Conservation (phyloP, 2,113 vertebrate species). For the Dermatemys mawii region DNA sequence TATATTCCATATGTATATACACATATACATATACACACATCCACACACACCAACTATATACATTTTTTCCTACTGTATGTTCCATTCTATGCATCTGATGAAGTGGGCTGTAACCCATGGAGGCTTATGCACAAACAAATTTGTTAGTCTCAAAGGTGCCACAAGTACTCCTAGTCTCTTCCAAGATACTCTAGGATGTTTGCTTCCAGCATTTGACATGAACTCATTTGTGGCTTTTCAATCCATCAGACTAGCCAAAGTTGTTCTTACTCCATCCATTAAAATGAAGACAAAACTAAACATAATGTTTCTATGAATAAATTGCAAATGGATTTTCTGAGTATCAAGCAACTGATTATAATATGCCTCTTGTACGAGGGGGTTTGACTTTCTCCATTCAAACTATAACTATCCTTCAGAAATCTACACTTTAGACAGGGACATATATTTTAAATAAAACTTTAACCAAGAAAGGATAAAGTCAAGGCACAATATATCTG, state of each 20-base stretch:
- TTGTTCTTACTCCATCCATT: not conserved
- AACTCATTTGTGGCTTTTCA: not conserved
- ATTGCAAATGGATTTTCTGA: not conserved
- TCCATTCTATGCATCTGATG: too few relatives aligned
- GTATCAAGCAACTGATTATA: not conserved
- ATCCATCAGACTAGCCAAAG: not conserved
- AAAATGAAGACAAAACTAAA: not conserved
- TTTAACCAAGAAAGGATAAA: not conserved
- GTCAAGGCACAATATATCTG: not conserved
- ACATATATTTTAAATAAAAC: not conserved
- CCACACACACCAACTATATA: too few relatives aligned
- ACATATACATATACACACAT: too few relatives aligned
- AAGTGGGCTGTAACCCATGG: too few relatives aligned
- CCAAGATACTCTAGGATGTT: not conserved
- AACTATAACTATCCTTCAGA: not conserved
- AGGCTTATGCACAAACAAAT: too few relatives aligned
- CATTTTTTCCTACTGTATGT: too few relatives aligned
- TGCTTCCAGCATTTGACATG: not conserved
- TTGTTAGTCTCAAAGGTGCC: too few relatives aligned
- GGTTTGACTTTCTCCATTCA: not conserved
- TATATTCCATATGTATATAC: too few relatives aligned
- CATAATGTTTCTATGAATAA: not conserved
- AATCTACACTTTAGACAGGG: rapidly evolving
- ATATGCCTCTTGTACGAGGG: rapidly evolving
- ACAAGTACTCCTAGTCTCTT: too few relatives aligned